A percentile compares a stretch with the other conserved stretches of the same genome.
Evolutionary conservation across 1,140 invertebrate genomes (phyloP).

Genomic region (Solen grandis): DNA sequence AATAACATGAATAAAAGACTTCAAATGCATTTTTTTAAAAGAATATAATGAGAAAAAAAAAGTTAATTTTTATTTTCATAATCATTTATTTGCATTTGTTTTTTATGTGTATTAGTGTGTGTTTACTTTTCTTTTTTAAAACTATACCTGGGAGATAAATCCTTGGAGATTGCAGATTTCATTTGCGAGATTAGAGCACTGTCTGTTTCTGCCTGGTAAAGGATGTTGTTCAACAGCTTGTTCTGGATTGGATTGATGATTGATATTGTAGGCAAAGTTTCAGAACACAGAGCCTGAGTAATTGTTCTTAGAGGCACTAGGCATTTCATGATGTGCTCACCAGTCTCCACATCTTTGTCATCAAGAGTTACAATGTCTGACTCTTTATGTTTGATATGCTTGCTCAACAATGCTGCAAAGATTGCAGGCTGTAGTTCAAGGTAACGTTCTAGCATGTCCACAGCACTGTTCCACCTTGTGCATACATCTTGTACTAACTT

Average conservation of each 20-base stretch:
- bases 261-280: slow-evolving; percentile 3
- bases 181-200: not conserved
- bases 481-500: slow-evolving; percentile 37
- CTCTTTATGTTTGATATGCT: not conserved
- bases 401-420: slow-evolving; percentile 4
- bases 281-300: not conserved
- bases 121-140: not conserved
- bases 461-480: slow-evolving; percentile 23
- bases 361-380: not conserved
- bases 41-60: not conserved
- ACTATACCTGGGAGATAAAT: not conserved
- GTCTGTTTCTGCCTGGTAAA: not conserved
- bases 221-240: not conserved
- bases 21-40: too few relatives aligned
- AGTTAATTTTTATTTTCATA: too few relatives aligned
- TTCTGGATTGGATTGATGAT: slow-evolving; percentile 10
- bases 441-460: slow-evolving; percentile 25
- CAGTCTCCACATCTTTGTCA: slow-evolving; percentile 14
- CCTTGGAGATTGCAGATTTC: not conserved
- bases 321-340: not conserved
- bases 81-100: too few relatives aligned
- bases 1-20: not conserved
- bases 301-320: not conserved
- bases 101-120: too few relatives aligned
- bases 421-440: slow-evolving; percentile 16